Conservation (phyloP, 2,888 invertebrate species). For the Amphipoea lucens region DNA sequence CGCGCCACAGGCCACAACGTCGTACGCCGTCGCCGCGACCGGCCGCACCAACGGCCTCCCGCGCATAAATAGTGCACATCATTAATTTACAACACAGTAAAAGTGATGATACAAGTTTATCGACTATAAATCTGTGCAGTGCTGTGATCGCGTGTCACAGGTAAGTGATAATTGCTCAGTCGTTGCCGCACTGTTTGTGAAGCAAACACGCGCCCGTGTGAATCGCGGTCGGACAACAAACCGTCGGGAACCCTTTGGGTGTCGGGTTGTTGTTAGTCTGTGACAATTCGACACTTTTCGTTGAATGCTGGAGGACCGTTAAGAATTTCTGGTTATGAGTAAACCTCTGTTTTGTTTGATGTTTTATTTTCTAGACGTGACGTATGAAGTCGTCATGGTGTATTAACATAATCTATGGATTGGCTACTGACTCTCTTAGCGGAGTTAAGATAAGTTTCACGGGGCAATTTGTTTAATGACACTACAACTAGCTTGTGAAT, state of each 20-base stretch:
- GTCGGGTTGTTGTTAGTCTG: slow-evolving; percentile 75
- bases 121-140: slow-evolving; percentile 89
- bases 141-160: slow-evolving; percentile 89
- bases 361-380: slow-evolving; percentile 38
- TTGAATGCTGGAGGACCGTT: slow-evolving; percentile 70
- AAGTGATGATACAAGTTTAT: slow-evolving; percentile 90
- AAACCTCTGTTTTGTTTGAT: slow-evolving; percentile 59
- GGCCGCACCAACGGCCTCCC: slow-evolving; percentile 78
- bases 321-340: slow-evolving; percentile 66
- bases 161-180: slow-evolving; percentile 89
- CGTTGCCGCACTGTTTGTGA: slow-evolving; percentile 84
- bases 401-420: slow-evolving; percentile 35
- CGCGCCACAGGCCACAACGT: slow-evolving; percentile 76
- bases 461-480: slow-evolving; percentile 41
- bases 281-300: slow-evolving; percentile 79
- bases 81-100: slow-evolving; percentile 89
- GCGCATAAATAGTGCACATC: slow-evolving; percentile 83
- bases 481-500: slow-evolving; percentile 22
- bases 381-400: slow-evolving; percentile 30
- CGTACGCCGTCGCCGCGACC: slow-evolving; percentile 81
- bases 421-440: slow-evolving; percentile 41
- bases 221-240: slow-evolving; percentile 70
- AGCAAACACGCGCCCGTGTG: slow-evolving; percentile 81
- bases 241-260: slow-evolving; percentile 81
- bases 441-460: slow-evolving; percentile 28